Evolutionary conservation across 1,140 invertebrate genomes (phyloP).

Genomic region (Colletes latitarsis): DNA sequence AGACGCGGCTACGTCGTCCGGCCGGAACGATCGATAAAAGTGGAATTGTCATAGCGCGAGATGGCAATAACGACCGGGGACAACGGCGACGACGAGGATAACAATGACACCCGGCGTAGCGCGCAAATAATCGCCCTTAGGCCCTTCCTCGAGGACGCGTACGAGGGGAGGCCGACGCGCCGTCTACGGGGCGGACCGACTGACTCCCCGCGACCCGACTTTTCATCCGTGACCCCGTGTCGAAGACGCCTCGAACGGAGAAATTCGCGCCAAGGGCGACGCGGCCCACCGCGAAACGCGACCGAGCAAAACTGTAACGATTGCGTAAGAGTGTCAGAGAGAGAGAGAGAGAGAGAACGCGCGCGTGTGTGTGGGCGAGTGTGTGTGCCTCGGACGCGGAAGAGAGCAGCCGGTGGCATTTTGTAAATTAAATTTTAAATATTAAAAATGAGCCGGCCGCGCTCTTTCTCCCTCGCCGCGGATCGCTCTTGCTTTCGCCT

Average conservation of each 20-base stretch:
- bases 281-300: not conserved
- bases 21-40: conserved; percentile 67
- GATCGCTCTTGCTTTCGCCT: conserved; percentile 53
- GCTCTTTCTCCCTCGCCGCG: conserved; percentile 32
- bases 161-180: not conserved
- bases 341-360: no score
- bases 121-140: conserved; percentile 49
- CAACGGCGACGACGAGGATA: conserved; percentile 26
- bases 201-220: not conserved
- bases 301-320: conserved; percentile 38
- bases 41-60: conserved; percentile 69
- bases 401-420: conserved; percentile 71
- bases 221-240: conserved; percentile 2
- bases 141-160: conserved; percentile 17
- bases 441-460: conserved; percentile 75
- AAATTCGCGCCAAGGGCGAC: not conserved
- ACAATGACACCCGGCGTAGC: conserved; percentile 32
- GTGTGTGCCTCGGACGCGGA: conserved; percentile 36
- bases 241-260: no score
- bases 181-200: not conserved
- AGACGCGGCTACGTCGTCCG: conserved; percentile 55
- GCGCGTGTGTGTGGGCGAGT: no score
- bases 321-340: conserved; percentile 22
- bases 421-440: conserved; percentile 80
- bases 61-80: conserved; percentile 58